Base-by-base conservation (phyloP, 1,140 invertebrate species). In the Aplysia californica region DNA sequence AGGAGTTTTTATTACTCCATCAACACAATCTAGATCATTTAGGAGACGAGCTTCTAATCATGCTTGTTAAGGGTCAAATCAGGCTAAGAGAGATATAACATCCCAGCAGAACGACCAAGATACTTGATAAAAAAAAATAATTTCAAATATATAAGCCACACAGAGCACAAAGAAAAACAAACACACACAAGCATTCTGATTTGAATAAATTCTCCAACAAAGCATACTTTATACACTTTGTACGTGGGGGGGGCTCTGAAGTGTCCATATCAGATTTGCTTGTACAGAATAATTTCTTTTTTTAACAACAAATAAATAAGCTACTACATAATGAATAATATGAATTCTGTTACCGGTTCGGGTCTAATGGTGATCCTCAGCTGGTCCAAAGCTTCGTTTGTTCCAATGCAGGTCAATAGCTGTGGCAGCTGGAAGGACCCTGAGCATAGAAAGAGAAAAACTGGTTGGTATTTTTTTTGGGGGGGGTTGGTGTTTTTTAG, bases 371-470 rank as follows among this genome's bases (percentile, higher is more conserved):
- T 69, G 15, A 69, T 55, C 23, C 35, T 69, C 10, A 69, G 26
- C n/a, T 69, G 67, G 33, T 69, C 67, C 2, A 2, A 1, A 4
- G 67, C 67, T 31, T 69, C 67, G 39, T 69, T 69, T 23, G 23
- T 50, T 26, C 67, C 67, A 50, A 69, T 69, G 33, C 67, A 69
- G 20, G 67, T 69, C 2, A 69, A 33, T 18, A 69, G 29, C 23
- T 69, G 67, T 2, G 67, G 67, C 23, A 5, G n/a, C 23, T 69
- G 67, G 41, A 69, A 69, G n/a, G n/a, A n/a, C n/a, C n/a, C n/a
- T n/a, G n/a, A n/a, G n/a, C n/a, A n/a, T n/a, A n/a, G n/a, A n/a
- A n/a, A n/a, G n/a, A n/a, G n/a, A n/a, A n/a, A n/a, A n/a, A n/a
- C n/a, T n/a, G n/a, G n/a, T n/a, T n/a, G n/a, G n/a, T n/a, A n/a